Conservation (phyloP, 2,113 vertebrate genomes). For the Vimba vimba region DNA sequence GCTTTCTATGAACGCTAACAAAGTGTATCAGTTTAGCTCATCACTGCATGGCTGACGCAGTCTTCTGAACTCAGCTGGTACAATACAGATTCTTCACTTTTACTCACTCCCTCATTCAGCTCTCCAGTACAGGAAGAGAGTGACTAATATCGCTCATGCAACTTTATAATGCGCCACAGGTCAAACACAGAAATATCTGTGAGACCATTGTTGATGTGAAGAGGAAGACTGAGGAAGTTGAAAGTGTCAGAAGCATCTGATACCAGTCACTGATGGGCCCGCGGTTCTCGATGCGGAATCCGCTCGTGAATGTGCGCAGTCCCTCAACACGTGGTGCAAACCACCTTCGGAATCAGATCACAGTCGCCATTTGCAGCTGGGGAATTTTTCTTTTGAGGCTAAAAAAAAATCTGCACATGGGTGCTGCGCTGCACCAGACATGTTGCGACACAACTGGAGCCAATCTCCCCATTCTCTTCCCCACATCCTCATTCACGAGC, state of each 20-base stretch:
- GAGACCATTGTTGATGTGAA: not conserved
- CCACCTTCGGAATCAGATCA: not conserved
- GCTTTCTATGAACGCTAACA: slow-evolving; percentile 15
- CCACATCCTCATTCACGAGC: slow-evolving; percentile 27
- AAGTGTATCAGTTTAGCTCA: slow-evolving; percentile 26
- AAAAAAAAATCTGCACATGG: not conserved
- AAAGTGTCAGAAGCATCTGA: slow-evolving; percentile 11
- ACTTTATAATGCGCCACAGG: not conserved
- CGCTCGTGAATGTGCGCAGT: not conserved
- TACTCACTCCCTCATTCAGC: slow-evolving; percentile 11
- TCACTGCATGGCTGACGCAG: not conserved
- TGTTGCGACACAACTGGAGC: slow-evolving; percentile 33
- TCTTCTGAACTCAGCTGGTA: not conserved
- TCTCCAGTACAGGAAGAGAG: slow-evolving; percentile 23
- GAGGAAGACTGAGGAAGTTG: not conserved
- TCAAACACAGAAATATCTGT: slow-evolving; percentile 29
- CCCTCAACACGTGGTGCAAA: slow-evolving; percentile 8
- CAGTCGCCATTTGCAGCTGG: not conserved
- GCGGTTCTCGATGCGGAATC: not conserved
- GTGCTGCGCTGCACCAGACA: not conserved
- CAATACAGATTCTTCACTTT: not conserved
- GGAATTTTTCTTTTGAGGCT: slow-evolving; percentile 17
- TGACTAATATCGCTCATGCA: slow-evolving; percentile 15
- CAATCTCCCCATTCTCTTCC: slow-evolving; percentile 14
- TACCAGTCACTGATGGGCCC: not conserved